Percentiles rank a stretch among this genome's conserved stretches.
Evolutionary conservation across 2,888 invertebrate species (phyloP).

Genomic region (Melolontha melolontha): DNA sequence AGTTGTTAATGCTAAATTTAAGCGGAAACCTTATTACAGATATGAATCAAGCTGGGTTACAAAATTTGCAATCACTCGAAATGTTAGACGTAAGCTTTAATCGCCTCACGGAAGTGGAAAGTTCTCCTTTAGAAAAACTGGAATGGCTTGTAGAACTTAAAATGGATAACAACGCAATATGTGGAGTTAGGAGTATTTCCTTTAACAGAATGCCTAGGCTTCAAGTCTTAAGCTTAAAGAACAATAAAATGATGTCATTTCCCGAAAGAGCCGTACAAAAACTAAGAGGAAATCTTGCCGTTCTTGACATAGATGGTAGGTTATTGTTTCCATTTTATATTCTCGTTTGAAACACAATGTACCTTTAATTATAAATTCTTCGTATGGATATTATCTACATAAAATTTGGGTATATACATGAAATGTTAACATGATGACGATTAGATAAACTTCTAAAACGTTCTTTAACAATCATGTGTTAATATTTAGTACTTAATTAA

Average conservation of each 20-base stretch:
- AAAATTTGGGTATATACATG: too few relatives aligned
- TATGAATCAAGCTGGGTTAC: slow-evolving; percentile 81
- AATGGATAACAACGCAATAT: slow-evolving; percentile 87
- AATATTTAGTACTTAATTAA: too few relatives aligned
- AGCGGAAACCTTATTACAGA: slow-evolving; percentile 83
- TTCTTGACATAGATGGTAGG: slow-evolving; percentile 86
- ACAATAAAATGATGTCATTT: slow-evolving; percentile 81
- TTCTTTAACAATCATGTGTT: too few relatives aligned
- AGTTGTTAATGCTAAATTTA: slow-evolving; percentile 84
- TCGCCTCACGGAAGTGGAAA: slow-evolving; percentile 74
- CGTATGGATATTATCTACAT: too few relatives aligned
- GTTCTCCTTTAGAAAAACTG: slow-evolving; percentile 78
- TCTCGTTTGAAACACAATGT: not conserved
- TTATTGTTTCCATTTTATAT: slow-evolving; percentile 35
- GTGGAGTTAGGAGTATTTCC: slow-evolving; percentile 82
- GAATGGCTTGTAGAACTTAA: slow-evolving; percentile 89
- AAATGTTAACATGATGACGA: too few relatives aligned
- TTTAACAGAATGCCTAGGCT: slow-evolving; percentile 87
- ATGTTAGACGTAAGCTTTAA: slow-evolving; percentile 89
- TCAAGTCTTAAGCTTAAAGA: slow-evolving; percentile 81
- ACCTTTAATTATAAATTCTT: too few relatives aligned
- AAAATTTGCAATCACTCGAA: slow-evolving; percentile 81
- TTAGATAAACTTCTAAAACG: too few relatives aligned
- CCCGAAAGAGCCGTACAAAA: slow-evolving; percentile 81
- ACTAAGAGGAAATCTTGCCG: slow-evolving; percentile 83